phyloP scores from a whole-genome alignment of 2,113 vertebrate species.

The Sorex araneus region DNA sequence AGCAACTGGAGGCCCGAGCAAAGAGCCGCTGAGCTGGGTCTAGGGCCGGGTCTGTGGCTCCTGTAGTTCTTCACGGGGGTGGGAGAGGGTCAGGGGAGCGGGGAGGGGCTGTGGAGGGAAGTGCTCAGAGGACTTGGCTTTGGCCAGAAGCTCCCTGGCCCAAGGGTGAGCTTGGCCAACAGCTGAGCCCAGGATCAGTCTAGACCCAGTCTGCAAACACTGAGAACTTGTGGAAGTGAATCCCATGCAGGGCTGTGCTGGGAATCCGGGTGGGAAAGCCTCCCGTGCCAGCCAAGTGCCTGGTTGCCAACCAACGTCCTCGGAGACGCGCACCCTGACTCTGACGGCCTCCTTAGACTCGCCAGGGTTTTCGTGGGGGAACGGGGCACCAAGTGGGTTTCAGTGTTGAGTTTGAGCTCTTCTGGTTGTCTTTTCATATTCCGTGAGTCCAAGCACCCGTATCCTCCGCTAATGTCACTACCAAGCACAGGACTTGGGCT shows the following conservation, averaged over 20 bases:
- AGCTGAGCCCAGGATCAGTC: too few species aligned
- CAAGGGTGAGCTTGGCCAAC: not conserved
- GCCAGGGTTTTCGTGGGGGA: not conserved
- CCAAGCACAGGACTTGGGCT: too few species aligned
- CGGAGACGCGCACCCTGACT: too few species aligned
- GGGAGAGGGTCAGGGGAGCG: too few species aligned
- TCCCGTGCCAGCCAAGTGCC: not conserved
- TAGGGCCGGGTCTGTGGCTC: not conserved
- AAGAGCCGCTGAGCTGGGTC: not conserved
- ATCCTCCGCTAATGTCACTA: too few species aligned
- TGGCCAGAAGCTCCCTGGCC: too few species aligned
- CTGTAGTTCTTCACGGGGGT: too few species aligned
- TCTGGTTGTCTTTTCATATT: too few species aligned
- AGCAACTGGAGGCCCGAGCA: not conserved
- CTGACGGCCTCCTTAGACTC: not conserved
- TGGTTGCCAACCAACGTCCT: not conserved
- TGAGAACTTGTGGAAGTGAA: too few species aligned
- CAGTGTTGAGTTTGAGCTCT: not conserved
- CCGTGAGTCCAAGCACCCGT: too few species aligned
- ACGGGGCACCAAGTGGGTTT: not conserved
- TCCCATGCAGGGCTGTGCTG: too few species aligned
- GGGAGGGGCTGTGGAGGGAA: too few species aligned
- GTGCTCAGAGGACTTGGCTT: not conserved
- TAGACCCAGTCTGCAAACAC: not conserved
- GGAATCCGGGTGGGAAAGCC: not conserved